These are phyloP conservation scores for Osedax frankpressi DNA, from an alignment of 2,888 invertebrate genomes.

Conservation along the genomic window DNA sequence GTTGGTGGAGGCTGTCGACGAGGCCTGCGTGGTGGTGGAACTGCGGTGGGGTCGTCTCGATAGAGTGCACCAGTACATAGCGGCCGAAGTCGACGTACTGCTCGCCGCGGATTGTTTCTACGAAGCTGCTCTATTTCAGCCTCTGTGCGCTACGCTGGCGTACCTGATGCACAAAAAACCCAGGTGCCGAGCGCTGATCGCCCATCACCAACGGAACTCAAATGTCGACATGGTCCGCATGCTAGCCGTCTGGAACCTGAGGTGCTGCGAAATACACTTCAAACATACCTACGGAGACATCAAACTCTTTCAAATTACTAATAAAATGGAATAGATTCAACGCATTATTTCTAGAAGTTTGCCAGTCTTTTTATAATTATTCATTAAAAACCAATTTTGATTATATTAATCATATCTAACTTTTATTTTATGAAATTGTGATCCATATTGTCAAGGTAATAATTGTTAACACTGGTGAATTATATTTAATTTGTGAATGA, in stretches of 20 bases:
- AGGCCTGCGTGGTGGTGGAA: background rate
- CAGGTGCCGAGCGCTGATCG: background rate
- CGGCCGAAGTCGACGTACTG: background rate
- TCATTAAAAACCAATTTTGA: too few species aligned
- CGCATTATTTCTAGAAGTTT: too few species aligned
- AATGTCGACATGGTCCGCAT: background rate
- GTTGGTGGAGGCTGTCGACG: background rate
- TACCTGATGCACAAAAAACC: background rate
- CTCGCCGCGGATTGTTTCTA: background rate
- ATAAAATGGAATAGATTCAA: too few species aligned
- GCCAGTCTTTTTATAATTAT: too few species aligned
- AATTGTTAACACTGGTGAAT: too few species aligned
- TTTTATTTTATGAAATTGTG: too few species aligned
- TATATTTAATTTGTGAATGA: too few species aligned
- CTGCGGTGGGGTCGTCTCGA: background rate
- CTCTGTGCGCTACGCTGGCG: background rate
- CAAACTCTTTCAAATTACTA: background rate
- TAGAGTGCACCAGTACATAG: background rate
- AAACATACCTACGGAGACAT: background rate
- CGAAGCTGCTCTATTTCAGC: background rate
- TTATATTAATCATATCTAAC: too few species aligned
- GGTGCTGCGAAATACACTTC: background rate
- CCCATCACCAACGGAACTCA: background rate
- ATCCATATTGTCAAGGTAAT: too few species aligned
- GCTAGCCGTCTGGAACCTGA: background rate